Conservation (phyloP, 1,140 invertebrate species). For the Cryptotermes secundus region DNA sequence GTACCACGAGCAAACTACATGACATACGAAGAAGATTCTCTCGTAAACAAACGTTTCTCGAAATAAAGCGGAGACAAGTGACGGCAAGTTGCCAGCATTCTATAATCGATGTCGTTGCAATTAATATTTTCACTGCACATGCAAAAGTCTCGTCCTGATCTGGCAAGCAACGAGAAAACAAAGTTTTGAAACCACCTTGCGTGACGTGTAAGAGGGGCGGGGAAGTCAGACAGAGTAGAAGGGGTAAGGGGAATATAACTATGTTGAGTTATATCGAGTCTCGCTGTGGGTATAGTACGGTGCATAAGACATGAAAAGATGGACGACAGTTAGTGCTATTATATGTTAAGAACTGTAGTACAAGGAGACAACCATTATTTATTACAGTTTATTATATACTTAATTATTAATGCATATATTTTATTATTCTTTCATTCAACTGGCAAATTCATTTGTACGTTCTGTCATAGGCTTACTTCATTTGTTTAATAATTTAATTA, state of each 20-base stretch:
- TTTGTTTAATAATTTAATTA: too few species aligned
- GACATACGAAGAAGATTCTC: too few species aligned
- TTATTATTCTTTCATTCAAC: too few species aligned
- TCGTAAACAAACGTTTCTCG: too few species aligned
- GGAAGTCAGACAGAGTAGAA: slow-evolving; percentile 12
- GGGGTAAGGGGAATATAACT: slow-evolving; percentile 25
- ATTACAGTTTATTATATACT: neutral
- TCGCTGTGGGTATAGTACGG: neutral
- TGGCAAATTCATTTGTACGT: too few species aligned
- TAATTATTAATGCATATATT: neutral
- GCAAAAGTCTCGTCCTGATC: slow-evolving; percentile 22
- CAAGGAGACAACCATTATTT: too few species aligned
- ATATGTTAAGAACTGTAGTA: too few species aligned
- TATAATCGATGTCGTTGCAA: too few species aligned
- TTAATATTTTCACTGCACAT: slow-evolving; percentile 1
- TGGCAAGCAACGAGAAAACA: neutral
- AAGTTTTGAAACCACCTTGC: slow-evolving; percentile 28
- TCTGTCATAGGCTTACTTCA: too few species aligned
- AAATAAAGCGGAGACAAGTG: too few species aligned
- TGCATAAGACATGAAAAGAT: neutral
- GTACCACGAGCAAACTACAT: neutral
- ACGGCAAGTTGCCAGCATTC: too few species aligned
- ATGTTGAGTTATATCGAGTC: slow-evolving; percentile 20
- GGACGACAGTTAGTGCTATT: neutral
- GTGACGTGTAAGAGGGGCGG: neutral